Percentiles rank a stretch among this genome's conserved stretches.
These are phyloP conservation scores for Aricia artaxerxes DNA, from an alignment of 2,888 invertebrate species.

Conservation along the genomic window DNA sequence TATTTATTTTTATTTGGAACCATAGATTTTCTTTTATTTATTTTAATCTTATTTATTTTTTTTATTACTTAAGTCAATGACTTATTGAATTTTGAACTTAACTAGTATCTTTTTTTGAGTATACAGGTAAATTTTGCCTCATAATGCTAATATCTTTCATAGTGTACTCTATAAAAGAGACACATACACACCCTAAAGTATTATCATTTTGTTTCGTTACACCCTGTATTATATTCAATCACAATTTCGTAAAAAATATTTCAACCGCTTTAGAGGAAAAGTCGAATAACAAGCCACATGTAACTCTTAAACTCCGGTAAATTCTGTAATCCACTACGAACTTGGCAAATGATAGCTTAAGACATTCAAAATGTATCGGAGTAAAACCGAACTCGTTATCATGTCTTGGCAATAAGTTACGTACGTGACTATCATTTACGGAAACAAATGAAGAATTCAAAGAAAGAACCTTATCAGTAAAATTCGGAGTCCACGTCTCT, in stretches of 20 bases:
- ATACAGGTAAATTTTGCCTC: too few species aligned
- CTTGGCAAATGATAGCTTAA: slow-evolving; percentile 13
- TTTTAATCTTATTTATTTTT: too few species aligned
- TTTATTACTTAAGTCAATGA: too few species aligned
- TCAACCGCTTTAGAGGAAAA: too few species aligned
- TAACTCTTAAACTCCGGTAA: not conserved
- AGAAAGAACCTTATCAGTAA: slow-evolving; percentile 8
- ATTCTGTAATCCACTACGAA: not conserved
- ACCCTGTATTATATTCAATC: too few species aligned
- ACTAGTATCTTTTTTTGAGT: not conserved
- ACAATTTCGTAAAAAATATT: too few species aligned
- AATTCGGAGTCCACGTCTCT: slow-evolving; percentile 44
- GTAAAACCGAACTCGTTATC: slow-evolving; percentile 9
- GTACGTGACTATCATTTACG: slow-evolving; percentile 22
- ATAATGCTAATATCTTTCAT: too few species aligned
- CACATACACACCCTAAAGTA: too few species aligned
- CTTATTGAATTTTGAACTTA: not conserved
- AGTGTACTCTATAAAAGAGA: too few species aligned
- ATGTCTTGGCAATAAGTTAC: slow-evolving; percentile 15
- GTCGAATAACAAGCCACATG: too few species aligned
- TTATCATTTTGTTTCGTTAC: too few species aligned
- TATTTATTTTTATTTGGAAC: not conserved
- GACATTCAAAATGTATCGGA: not conserved
- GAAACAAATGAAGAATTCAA: not conserved
- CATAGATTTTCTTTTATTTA: not conserved